Conservation (phyloP, 2,797 vertebrate genomes). For the Neopelma chrysocephalum region DNA sequence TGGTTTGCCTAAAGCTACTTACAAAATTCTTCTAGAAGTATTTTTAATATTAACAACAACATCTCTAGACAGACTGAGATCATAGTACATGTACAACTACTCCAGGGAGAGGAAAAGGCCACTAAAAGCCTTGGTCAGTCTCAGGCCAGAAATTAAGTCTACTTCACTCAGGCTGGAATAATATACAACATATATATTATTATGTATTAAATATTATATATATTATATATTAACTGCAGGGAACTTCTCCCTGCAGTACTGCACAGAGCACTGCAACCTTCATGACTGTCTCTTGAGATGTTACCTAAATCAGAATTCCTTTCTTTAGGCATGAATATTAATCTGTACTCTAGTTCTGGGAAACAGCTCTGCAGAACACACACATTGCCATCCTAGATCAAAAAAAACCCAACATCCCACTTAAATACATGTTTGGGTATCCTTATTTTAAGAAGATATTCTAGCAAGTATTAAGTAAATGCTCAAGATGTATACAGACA, state of each 20-base stretch:
- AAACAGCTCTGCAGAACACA: not conserved
- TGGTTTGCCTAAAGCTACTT: not conserved
- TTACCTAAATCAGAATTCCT: not conserved
- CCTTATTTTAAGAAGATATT: not conserved
- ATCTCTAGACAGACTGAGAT: not conserved
- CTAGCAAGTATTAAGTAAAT: not conserved
- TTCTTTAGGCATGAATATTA: not conserved
- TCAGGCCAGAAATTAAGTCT: not conserved
- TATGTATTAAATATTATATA: too few relatives aligned
- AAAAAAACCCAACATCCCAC: accelerated
- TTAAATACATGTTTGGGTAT: not conserved
- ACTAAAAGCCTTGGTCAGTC: not conserved
- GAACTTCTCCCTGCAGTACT: not conserved
- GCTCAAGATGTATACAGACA: not conserved
- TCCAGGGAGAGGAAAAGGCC: not conserved
- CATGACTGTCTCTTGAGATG: not conserved
- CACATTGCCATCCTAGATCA: not conserved
- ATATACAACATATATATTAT: too few relatives aligned
- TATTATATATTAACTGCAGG: too few relatives aligned
- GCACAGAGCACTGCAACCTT: not conserved
- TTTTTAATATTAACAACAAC: not conserved
- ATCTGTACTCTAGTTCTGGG: not conserved
- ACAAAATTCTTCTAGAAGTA: not conserved
- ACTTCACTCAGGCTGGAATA: not conserved
- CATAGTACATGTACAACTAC: not conserved